Conservation (phyloP, 2,888 invertebrate genomes). For the Pollenia griseotomentosa region DNA sequence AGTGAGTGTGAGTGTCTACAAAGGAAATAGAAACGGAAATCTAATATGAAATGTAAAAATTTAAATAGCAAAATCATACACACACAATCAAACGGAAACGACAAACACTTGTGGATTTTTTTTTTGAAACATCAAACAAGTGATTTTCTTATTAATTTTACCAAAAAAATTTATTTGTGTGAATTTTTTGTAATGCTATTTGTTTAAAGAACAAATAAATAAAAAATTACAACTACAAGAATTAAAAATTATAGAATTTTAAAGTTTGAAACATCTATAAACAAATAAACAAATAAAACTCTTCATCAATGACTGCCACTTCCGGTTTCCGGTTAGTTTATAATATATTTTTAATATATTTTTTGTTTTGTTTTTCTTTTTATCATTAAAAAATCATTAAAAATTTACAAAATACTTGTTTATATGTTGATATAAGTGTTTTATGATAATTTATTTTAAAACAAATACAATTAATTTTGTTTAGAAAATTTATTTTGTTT, state of each 20-base stretch:
- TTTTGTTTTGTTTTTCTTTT: background rate
- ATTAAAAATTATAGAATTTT: no score
- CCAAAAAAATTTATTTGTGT: background rate
- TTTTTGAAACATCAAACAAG: constrained; percentile 48
- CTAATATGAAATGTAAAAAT: constrained; percentile 7
- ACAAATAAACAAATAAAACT: background rate
- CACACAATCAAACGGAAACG: constrained; percentile 25
- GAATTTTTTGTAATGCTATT: background rate
- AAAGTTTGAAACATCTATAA: background rate
- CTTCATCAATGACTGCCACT: constrained; percentile 26
- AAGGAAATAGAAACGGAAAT: constrained; percentile 42
- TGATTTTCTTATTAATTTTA: constrained; percentile 12
- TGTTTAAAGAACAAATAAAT: background rate
- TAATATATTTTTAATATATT: background rate
- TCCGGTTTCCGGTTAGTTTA: constrained; percentile 65
- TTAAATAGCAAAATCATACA: constrained; percentile 12
- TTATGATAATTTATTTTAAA: background rate
- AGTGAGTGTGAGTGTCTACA: constrained; percentile 14
- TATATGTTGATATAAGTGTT: background rate
- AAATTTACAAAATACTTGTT: background rate
- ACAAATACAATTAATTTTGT: background rate
- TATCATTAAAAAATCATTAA: background rate
- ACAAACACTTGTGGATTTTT: constrained; percentile 70
- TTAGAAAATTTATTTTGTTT: background rate
- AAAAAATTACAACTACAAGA: background rate